Conservation (phyloP, 2,888 invertebrate species). For the Nomada fabriciana region DNA sequence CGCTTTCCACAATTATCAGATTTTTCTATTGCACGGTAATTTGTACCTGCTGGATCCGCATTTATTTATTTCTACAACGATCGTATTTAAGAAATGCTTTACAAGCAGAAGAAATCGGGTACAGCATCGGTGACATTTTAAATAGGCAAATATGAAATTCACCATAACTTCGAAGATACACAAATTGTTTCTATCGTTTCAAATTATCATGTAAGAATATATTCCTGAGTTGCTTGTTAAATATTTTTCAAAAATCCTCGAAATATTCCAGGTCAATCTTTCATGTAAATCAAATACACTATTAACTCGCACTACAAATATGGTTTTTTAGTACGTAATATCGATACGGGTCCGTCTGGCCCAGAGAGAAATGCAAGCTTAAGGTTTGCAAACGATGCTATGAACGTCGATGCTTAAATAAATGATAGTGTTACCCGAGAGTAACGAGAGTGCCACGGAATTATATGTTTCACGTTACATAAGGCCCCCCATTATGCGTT, state of each 20-base stretch:
- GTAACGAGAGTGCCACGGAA: conserved; percentile 69
- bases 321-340: conserved; percentile 19
- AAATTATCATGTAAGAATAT: no score
- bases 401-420: conserved; percentile 65
- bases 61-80: no score
- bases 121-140: no score
- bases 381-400: conserved; percentile 47
- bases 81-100: no score
- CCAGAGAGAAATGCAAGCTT: conserved; percentile 26
- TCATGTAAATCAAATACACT: conserved; percentile 15
- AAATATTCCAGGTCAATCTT: not conserved
- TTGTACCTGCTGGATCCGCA: not conserved
- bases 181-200: no score
- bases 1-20: conserved; percentile 36
- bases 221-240: no score
- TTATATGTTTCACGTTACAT: conserved; percentile 71
- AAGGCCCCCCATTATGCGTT: conserved; percentile 68
- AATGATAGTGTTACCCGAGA: conserved; percentile 63
- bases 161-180: no score
- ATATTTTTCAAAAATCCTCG: not conserved
- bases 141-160: no score
- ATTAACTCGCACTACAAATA: conserved; percentile 26
- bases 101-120: no score
- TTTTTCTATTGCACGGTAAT: not conserved
- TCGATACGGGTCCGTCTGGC: conserved; percentile 23